These are phyloP conservation scores for Macropis europaea DNA, from an alignment of 2,888 invertebrate species.

Conservation along the genomic window DNA sequence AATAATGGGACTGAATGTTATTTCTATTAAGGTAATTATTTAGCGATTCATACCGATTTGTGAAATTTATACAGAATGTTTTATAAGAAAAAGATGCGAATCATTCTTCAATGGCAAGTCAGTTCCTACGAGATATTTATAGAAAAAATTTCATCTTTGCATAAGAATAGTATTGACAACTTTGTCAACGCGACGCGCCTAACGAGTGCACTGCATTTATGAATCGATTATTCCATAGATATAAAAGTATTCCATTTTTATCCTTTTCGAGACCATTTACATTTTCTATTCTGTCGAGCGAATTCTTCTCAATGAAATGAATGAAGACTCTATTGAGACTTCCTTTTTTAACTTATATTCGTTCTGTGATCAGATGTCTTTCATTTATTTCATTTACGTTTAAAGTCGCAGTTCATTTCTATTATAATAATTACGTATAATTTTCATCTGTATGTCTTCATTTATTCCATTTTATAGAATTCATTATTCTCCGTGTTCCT, in stretches of 20 bases:
- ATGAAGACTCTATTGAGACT: too few relatives aligned
- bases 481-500: slow-evolving; percentile 41
- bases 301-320: too few relatives aligned
- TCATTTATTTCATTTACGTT: too few relatives aligned
- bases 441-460: too few relatives aligned
- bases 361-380: too few relatives aligned
- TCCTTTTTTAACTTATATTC: too few relatives aligned
- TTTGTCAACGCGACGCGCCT: slow-evolving; percentile 23
- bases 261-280: too few relatives aligned
- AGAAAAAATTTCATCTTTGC: slow-evolving; percentile 54
- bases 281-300: too few relatives aligned
- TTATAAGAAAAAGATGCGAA: slow-evolving; percentile 64
- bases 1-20: slow-evolving; percentile 67
- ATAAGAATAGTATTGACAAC: slow-evolving; percentile 46
- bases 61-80: slow-evolving; percentile 69
- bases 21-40: slow-evolving; percentile 71
- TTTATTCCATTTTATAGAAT: slow-evolving; percentile 16
- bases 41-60: slow-evolving; percentile 64
- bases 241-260: slow-evolving; percentile 46
- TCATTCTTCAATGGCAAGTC: slow-evolving; percentile 63
- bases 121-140: slow-evolving; percentile 71
- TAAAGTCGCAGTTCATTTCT: too few relatives aligned
- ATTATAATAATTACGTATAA: too few relatives aligned
- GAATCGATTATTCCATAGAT: slow-evolving; percentile 48
- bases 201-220: slow-evolving; percentile 36